Evolutionary conservation across 2,888 invertebrate genomes (phyloP).

Genomic region (Deilephila porcellus): DNA sequence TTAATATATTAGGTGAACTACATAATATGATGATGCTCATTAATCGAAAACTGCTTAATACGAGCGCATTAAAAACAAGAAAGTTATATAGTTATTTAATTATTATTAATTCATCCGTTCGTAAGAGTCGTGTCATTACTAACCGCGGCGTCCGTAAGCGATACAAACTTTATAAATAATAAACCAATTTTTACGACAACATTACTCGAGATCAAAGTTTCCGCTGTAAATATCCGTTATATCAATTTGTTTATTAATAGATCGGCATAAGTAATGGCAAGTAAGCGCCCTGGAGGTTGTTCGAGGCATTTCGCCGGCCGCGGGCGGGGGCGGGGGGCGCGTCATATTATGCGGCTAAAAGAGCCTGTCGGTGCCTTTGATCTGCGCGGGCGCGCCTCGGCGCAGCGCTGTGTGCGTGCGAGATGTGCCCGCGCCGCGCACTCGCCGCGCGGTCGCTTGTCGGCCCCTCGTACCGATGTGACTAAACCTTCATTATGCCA

Average conservation of each 20-base stretch:
- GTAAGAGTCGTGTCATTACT: not conserved
- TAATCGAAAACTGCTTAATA: constrained; percentile 2
- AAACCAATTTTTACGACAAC: constrained; percentile 50
- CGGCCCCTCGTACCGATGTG: constrained; percentile 82
- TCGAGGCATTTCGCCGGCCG: constrained; percentile 71
- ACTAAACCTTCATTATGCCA: constrained; percentile 84
- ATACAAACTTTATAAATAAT: constrained; percentile 32
- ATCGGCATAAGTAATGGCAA: constrained; percentile 83
- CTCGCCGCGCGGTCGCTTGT: constrained; percentile 74
- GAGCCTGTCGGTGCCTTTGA: constrained; percentile 85
- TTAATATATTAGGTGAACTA: not conserved
- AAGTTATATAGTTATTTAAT: constrained; percentile 7
- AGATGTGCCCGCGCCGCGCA: constrained; percentile 38
- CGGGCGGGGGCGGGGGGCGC: constrained; percentile 75
- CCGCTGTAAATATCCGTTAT: constrained; percentile 70
- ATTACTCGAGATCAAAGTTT: constrained; percentile 59
- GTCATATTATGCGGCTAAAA: constrained; percentile 85
- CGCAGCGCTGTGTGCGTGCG: constrained; percentile 63
- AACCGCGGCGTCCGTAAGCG: constrained; percentile 1
- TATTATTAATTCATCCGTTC: constrained; percentile 17
- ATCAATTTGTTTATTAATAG: constrained; percentile 83
- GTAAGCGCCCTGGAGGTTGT: constrained; percentile 75
- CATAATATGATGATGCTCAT: constrained; percentile 1
- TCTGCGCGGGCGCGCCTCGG: constrained; percentile 66
- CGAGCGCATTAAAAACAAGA: not conserved